Base-by-base conservation (phyloP, 2,888 invertebrate species). In the Antitype chi region DNA sequence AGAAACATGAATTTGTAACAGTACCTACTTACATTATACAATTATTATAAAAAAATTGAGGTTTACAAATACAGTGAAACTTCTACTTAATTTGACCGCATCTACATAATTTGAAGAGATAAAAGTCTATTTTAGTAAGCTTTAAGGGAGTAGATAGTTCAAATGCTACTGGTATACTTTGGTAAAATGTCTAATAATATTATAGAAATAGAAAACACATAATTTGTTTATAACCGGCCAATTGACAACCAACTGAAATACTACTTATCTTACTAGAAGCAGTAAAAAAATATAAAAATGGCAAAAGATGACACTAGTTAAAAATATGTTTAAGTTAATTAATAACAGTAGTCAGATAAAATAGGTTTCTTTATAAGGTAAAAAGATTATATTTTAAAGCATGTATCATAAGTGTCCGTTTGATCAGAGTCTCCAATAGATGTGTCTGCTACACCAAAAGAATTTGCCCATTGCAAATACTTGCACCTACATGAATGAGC, bases 21-120 rank as follows among this genome's bases (percentile, higher is more conserved):
- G 6, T 23, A 28, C 55, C 57, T n/a, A 74, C 55, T 63, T n/a
- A 74, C 13, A 74, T 49, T 74, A 62, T 43, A 28, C 3, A 28
- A 81, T 20, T n/a, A 28, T 60, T 55, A 64, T 72, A 3, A 9
- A 32, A 74, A 66, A 59, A 66, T 38, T 17, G 64, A 47, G 64
- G 57, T n/a, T n/a, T n/a, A n/a, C n/a, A n/a, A 23, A 38, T 78
- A 59, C 20, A 57, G 43, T 59, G 25, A 23, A 52, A 32, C 55
- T 55, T 63, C 62, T 28, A 47, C 55, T n/a, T 38, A 28, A 38
- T 43, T n/a, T 71, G 23, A 62, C n/a, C 63, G 62, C 17, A 9
- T n/a, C 17, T 69, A 55, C 47, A 20, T 49, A 20, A 47, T 47
- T 69, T 69, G 1, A 38, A 57, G 43, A 28, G 38, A 52, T 17